Percentiles rank a stretch among this genome's conserved stretches.
Conservation (phyloP, 2,113 vertebrate genomes). For the Ctenodactylus gundi region DNA sequence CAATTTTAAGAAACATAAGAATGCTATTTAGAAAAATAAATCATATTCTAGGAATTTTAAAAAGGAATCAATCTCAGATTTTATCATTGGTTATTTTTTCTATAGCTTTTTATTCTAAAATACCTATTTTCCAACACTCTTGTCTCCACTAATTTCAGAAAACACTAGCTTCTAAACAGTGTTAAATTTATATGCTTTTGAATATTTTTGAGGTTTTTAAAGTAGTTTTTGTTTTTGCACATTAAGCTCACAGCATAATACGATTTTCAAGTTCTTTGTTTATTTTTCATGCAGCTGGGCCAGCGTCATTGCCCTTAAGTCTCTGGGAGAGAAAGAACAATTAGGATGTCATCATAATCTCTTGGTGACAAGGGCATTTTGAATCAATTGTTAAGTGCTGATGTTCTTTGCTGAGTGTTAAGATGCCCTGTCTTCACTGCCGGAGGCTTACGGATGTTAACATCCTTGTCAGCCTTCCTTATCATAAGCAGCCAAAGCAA, state of each 20-base stretch:
- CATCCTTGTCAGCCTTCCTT: background rate
- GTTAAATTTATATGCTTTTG: background rate
- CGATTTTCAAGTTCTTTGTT: conserved; percentile 61
- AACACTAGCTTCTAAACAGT: background rate
- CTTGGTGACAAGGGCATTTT: conserved; percentile 51
- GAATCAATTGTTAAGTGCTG: conserved; percentile 59
- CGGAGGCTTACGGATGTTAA: conserved; percentile 45
- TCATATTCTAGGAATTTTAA: background rate
- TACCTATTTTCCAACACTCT: background rate
- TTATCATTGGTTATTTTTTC: background rate
- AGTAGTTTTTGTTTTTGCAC: background rate
- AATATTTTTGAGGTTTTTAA: background rate
- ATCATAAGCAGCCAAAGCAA: background rate
- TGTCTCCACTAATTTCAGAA: background rate
- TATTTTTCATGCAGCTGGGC: conserved; percentile 7
- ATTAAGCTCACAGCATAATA: background rate
- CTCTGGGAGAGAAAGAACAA: conserved; percentile 49
- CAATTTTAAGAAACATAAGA: background rate
- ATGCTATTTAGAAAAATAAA: background rate
- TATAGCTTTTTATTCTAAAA: background rate
- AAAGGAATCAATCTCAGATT: background rate
- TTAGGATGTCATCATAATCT: conserved; percentile 53
- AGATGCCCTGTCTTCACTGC: conserved; percentile 5
- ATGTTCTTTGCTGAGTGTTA: conserved; percentile 46
- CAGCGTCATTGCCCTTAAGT: conserved; percentile 43